These are phyloP conservation scores for Synodontis membranacea DNA, from an alignment of 2,113 vertebrate genomes.

Conservation along the genomic window DNA sequence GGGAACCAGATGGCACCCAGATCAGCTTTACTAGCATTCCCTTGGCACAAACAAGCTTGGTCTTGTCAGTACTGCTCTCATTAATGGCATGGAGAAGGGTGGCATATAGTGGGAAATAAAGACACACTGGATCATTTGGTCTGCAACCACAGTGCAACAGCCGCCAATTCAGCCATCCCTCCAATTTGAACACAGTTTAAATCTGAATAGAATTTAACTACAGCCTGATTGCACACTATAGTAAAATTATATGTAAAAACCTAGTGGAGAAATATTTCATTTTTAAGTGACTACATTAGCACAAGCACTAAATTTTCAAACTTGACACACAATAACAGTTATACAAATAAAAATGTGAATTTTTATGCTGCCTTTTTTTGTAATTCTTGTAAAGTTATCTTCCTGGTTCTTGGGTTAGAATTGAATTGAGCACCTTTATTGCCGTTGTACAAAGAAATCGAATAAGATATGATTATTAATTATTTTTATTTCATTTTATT, in stretches of 20 bases:
- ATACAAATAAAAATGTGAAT: neutral
- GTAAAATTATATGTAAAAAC: neutral
- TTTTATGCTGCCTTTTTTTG: neutral
- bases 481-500: neutral
- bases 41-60: constrained; percentile 64
- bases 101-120: constrained; percentile 50
- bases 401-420: neutral
- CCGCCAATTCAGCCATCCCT: neutral
- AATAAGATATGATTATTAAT: neutral
- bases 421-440: neutral
- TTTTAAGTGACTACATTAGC: neutral
- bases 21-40: constrained; percentile 59
- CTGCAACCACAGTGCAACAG: constrained; percentile 32
- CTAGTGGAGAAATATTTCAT: neutral
- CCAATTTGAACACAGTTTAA: neutral
- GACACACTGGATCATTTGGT: constrained; percentile 47
- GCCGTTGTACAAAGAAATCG: neutral
- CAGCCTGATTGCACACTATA: neutral
- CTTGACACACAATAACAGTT: neutral
- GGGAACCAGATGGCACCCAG: constrained; percentile 63
- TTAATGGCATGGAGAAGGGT: constrained; percentile 49
- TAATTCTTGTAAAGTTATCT: neutral
- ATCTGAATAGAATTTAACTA: constrained; percentile 12
- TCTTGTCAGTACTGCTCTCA: constrained; percentile 59
- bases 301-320: neutral